phyloP scores from a whole-genome alignment of 35 echinoderm and acorn worm species.

The Apostichopus californicus region DNA sequence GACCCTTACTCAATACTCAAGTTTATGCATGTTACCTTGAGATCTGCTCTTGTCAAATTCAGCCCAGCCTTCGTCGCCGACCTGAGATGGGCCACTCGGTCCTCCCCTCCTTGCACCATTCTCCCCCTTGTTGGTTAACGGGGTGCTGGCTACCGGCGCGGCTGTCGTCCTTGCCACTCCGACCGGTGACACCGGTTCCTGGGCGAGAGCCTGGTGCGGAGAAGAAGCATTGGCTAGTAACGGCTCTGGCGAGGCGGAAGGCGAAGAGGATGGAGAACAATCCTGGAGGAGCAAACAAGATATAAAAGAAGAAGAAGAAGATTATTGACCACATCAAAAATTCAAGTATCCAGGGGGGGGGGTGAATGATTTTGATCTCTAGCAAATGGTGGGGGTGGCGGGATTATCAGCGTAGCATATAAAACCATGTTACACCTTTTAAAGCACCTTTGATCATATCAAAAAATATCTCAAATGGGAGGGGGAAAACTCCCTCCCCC shows the following conservation, averaged over 20 bases:
- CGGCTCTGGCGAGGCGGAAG: slow-evolving; percentile 54
- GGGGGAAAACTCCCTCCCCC: too few species aligned
- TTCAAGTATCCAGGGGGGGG: too few species aligned
- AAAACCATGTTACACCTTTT: too few species aligned
- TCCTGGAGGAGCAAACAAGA: neutral
- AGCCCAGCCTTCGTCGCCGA: slow-evolving; percentile 77
- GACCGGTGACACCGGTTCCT: neutral
- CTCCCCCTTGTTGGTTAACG: neutral
- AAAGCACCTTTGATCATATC: too few species aligned
- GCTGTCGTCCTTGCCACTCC: neutral
- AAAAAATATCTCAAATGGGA: too few species aligned
- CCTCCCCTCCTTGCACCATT: neutral
- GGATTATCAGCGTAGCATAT: too few species aligned
- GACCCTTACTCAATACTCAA: too few species aligned
- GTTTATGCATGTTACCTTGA: neutral
- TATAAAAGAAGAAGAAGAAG: neutral
- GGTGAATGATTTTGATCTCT: too few species aligned
- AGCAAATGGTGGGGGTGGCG: too few species aligned
- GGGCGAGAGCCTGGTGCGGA: slow-evolving; percentile 40
- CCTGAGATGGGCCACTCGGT: neutral
- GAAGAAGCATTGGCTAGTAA: slow-evolving; percentile 8
- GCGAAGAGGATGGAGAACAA: slow-evolving; percentile 43
- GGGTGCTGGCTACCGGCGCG: slow-evolving; percentile 11
- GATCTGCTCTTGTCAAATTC: slow-evolving; percentile 67
- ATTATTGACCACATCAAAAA: too few species aligned